Evolutionary conservation across 2,797 vertebrate genomes (phyloP).

Genomic region (Periparus ater): DNA sequence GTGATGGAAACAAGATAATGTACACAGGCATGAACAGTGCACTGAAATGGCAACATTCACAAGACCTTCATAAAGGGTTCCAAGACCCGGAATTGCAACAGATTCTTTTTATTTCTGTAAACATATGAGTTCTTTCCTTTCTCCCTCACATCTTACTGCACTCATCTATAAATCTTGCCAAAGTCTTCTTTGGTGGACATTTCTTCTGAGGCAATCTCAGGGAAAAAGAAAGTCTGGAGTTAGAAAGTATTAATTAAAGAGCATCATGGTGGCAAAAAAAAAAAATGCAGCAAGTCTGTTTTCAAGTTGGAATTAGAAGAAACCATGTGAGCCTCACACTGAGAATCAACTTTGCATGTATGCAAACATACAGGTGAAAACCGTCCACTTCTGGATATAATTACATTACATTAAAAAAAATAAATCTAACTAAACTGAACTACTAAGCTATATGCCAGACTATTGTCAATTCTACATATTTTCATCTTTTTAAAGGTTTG

Average conservation of each 20-base stretch:
- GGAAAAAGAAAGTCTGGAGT: neutral
- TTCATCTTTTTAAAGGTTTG: neutral
- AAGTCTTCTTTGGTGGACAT: neutral
- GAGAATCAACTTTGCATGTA: neutral
- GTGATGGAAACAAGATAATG: neutral
- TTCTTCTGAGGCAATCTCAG: neutral
- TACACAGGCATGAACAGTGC: neutral
- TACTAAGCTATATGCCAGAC: neutral
- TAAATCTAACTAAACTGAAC: neutral
- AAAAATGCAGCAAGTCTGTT: neutral
- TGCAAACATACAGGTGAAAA: constrained; percentile 9
- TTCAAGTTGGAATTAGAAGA: neutral
- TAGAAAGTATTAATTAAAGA: neutral
- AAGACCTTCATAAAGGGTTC: neutral
- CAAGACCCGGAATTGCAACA: neutral
- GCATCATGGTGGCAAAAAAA: neutral
- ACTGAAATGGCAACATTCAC: neutral
- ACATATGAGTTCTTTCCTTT: neutral
- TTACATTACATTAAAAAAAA: neutral
- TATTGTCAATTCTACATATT: neutral
- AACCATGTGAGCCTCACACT: neutral
- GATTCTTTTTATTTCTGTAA: neutral
- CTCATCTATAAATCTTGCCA: neutral
- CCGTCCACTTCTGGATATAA: neutral
- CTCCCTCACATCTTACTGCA: neutral